Evolutionary conservation across 2,888 invertebrate genomes (phyloP).

Genomic region (Galerucella calmariensis): DNA sequence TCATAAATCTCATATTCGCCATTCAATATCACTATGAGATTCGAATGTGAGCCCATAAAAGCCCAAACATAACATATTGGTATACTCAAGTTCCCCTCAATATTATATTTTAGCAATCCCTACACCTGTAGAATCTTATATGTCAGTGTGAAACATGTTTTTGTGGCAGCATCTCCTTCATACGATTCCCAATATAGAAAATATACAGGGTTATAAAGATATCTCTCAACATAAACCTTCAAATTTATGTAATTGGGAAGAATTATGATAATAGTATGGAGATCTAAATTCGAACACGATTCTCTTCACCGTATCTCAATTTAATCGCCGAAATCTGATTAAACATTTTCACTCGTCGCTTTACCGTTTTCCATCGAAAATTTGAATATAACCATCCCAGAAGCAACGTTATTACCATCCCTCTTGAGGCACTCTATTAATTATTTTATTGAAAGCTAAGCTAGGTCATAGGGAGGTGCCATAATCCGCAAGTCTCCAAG

Average conservation of each 20-base stretch:
- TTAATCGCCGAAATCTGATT: conserved; percentile 35
- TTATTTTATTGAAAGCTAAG: conserved; percentile 64
- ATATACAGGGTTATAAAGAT: conserved; percentile 10
- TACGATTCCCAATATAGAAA: conserved; percentile 6
- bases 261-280: neutral
- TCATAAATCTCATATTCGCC: conserved; percentile 56
- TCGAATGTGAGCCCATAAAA: conserved; percentile 61
- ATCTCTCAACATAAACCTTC: too few relatives aligned
- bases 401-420: conserved; percentile 46
- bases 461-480: conserved; percentile 55
- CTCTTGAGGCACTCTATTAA: conserved; percentile 61
- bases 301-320: conserved; percentile 16
- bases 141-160: conserved; percentile 49
- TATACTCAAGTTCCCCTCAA: conserved; percentile 60
- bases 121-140: conserved; percentile 62
- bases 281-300: conserved; percentile 15
- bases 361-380: conserved; percentile 53
- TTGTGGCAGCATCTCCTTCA: conserved; percentile 25
- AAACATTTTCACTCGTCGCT: conserved; percentile 43
- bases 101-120: conserved; percentile 63
- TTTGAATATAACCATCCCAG: conserved; percentile 57
- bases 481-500: conserved; percentile 60
- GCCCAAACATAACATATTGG: conserved; percentile 60
- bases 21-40: conserved; percentile 60
- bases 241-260: neutral